A percentile compares a stretch with the other conserved stretches of the same genome.
phyloP scores from a whole-genome alignment of 1,140 invertebrate genomes.

The Ectropis grisescens region DNA sequence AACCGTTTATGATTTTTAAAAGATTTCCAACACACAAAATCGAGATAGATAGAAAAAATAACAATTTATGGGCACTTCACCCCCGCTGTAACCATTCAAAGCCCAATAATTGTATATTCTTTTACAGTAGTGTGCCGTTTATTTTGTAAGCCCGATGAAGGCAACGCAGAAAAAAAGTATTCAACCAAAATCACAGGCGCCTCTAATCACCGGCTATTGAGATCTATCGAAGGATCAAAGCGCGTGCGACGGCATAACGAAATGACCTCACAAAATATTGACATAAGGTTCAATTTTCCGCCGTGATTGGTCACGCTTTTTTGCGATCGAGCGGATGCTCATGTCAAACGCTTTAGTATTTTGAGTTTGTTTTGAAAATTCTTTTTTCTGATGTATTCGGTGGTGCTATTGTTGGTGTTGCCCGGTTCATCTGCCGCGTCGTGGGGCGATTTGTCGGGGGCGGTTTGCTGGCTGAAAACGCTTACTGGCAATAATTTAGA shows the following conservation, averaged over 20 bases:
- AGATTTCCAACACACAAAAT: slow-evolving; percentile 41
- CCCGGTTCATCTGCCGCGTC: slow-evolving; percentile 51
- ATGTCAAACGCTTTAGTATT: slow-evolving; percentile 69
- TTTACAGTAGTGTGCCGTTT: slow-evolving; percentile 67
- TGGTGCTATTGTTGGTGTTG: slow-evolving; percentile 50
- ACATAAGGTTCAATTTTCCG: slow-evolving; percentile 45
- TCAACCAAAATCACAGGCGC: slow-evolving; percentile 68
- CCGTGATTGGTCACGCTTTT: slow-evolving; percentile 52
- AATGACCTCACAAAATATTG: slow-evolving; percentile 49
- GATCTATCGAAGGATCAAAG: slow-evolving; percentile 67
- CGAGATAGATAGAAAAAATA: slow-evolving; percentile 41
- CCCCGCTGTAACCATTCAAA: slow-evolving; percentile 67
- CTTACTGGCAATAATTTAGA: slow-evolving; percentile 65
- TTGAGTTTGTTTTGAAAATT: slow-evolving; percentile 71
- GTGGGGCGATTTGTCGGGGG: slow-evolving; percentile 48
- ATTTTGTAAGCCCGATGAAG: slow-evolving; percentile 59
- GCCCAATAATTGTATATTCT: slow-evolving; percentile 69
- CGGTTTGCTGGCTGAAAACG: slow-evolving; percentile 36
- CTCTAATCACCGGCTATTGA: slow-evolving; percentile 69
- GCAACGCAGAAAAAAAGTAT: slow-evolving; percentile 58
- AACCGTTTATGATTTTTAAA: slow-evolving; percentile 59
- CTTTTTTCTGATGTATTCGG: slow-evolving; percentile 67
- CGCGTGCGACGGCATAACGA: slow-evolving; percentile 37
- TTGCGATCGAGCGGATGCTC: slow-evolving; percentile 62
- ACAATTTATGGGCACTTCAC: slow-evolving; percentile 67